These are phyloP conservation scores for Mionectes macconnelli DNA, from an alignment of 2,113 vertebrate species.

Conservation along the genomic window DNA sequence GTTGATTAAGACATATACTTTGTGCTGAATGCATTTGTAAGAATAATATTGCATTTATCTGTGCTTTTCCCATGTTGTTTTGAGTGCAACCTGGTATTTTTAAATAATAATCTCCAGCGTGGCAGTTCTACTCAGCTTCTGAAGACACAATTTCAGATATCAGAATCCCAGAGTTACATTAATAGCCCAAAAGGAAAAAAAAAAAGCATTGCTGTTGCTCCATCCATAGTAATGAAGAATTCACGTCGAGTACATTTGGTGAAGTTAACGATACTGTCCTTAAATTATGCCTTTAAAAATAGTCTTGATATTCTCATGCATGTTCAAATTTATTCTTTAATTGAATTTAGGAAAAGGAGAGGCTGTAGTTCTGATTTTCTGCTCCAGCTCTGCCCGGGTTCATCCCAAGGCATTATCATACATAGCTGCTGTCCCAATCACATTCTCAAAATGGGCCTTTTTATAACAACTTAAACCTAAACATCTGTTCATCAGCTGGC, in stretches of 20 bases:
- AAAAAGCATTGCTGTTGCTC: background rate
- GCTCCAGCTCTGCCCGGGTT: background rate
- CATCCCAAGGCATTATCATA: conserved; percentile 17
- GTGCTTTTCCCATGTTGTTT: background rate
- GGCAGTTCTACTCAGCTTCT: background rate
- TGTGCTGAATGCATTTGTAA: background rate
- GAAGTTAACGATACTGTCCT: background rate
- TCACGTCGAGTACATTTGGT: background rate
- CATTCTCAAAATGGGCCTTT: conserved; percentile 38
- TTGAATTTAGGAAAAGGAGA: conserved; percentile 27
- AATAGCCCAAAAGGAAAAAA: background rate
- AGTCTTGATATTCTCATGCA: background rate
- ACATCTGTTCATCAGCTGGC: background rate
- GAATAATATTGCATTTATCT: background rate
- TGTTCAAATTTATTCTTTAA: background rate
- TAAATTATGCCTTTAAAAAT: conserved; percentile 5
- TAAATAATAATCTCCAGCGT: background rate
- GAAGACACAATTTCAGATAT: conserved; percentile 1
- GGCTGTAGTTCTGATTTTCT: background rate
- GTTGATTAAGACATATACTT: background rate
- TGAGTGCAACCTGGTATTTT: background rate
- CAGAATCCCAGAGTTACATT: background rate
- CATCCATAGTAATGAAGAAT: background rate
- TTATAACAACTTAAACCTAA: conserved; percentile 48
- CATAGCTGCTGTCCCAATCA: conserved; percentile 1